Evolutionary conservation across 1,140 invertebrate genomes (phyloP).

Genomic region (Thaumatotibia leucotreta): DNA sequence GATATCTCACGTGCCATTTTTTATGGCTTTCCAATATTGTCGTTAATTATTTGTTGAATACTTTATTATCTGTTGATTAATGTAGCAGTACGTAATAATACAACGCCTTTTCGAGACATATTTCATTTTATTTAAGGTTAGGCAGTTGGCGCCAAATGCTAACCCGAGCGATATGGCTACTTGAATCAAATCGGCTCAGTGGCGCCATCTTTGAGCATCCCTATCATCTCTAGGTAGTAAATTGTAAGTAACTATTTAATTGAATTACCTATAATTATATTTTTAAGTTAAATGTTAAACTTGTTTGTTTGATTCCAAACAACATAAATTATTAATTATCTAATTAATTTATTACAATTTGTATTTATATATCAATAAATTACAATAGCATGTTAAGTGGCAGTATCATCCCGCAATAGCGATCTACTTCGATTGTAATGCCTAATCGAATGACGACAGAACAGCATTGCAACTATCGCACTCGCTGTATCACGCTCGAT

Average conservation of each 20-base stretch:
- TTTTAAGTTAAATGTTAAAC: no score
- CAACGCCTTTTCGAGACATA: no score
- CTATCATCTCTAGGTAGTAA: background rate
- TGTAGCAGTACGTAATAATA: no score
- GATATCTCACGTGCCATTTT: no score
- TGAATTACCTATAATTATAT: no score
- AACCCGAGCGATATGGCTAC: background rate
- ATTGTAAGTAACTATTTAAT: background rate
- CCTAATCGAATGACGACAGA: constrained; percentile 41
- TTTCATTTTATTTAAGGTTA: background rate
- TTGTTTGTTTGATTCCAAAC: no score
- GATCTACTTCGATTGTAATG: constrained; percentile 33
- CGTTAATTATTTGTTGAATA: no score
- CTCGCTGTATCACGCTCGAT: constrained; percentile 71
- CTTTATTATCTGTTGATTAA: no score
- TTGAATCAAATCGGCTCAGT: background rate
- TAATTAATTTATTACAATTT: no score
- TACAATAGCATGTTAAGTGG: background rate
- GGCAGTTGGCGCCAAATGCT: background rate
- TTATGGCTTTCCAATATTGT: no score
- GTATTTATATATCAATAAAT: no score
- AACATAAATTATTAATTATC: no score
- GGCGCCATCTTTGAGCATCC: background rate
- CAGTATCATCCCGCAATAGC: constrained; percentile 22
- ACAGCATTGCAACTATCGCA: constrained; percentile 47